These are phyloP conservation scores for Candidula unifasciata DNA, from an alignment of 2,888 invertebrate species.

Conservation along the genomic window DNA sequence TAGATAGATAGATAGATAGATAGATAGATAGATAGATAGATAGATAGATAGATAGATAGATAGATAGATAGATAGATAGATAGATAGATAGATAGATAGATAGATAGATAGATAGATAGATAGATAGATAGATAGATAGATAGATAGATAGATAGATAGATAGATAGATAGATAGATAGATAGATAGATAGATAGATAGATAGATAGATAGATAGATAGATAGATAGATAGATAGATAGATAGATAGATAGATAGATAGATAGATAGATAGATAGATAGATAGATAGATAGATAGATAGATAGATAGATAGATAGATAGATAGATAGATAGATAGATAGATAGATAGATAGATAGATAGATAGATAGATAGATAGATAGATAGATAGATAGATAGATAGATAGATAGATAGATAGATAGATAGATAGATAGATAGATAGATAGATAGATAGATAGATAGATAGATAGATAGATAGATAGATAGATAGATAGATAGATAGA, in stretches of 20 bases:
- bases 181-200: not conserved
- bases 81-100: not conserved
- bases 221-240: not conserved
- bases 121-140: not conserved
- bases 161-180: not conserved
- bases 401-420: not conserved
- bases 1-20: not conserved
- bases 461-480: not conserved
- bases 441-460: not conserved
- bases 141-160: not conserved
- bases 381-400: not conserved
- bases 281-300: not conserved
- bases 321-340: not conserved
- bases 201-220: conserved; percentile 16
- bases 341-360: not conserved
- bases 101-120: not conserved
- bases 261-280: not conserved
- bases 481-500: not conserved
- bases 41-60: not conserved
- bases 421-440: not conserved
- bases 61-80: not conserved
- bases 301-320: too few relatives aligned
- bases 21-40: not conserved
- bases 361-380: not conserved
- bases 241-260: not conserved